Evolutionary conservation across 2,113 vertebrate genomes (phyloP).

Genomic region (Pimephales promelas): DNA sequence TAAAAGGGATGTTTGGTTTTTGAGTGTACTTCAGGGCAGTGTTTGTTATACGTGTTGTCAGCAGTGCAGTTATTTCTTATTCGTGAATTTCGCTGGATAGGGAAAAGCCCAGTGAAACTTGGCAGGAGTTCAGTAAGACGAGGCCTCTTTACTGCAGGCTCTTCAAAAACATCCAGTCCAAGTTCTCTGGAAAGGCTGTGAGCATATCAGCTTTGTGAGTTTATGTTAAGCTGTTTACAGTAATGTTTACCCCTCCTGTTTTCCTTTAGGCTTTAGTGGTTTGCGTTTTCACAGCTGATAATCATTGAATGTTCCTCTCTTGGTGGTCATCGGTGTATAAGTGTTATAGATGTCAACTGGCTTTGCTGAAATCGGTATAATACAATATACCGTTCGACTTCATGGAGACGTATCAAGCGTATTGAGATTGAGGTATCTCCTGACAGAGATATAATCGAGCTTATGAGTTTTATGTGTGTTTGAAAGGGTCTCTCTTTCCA

Average conservation of each 20-base stretch:
- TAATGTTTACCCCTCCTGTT: conserved; percentile 9
- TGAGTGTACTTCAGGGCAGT: not conserved
- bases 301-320: conserved; percentile 5
- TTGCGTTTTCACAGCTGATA: conserved; percentile 51
- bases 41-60: not conserved
- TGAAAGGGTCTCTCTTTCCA: conserved; percentile 13
- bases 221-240: conserved; percentile 16
- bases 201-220: not conserved
- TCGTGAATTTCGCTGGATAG: conserved; percentile 12
- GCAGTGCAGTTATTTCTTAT: conserved; percentile 8
- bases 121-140: not conserved
- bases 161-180: conserved; percentile 18
- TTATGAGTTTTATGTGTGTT: conserved; percentile 44
- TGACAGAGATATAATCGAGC: conserved; percentile 31
- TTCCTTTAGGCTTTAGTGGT: conserved; percentile 32
- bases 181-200: not conserved
- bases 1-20: not conserved
- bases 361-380: not conserved
- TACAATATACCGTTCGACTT: not conserved
- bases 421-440: not conserved
- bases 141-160: conserved; percentile 15
- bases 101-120: conserved; percentile 26
- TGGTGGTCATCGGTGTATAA: conserved; percentile 16
- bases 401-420: not conserved
- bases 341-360: not conserved